phyloP scores from a whole-genome alignment of 2,888 invertebrate species.

The Eupithecia pulchellata region DNA sequence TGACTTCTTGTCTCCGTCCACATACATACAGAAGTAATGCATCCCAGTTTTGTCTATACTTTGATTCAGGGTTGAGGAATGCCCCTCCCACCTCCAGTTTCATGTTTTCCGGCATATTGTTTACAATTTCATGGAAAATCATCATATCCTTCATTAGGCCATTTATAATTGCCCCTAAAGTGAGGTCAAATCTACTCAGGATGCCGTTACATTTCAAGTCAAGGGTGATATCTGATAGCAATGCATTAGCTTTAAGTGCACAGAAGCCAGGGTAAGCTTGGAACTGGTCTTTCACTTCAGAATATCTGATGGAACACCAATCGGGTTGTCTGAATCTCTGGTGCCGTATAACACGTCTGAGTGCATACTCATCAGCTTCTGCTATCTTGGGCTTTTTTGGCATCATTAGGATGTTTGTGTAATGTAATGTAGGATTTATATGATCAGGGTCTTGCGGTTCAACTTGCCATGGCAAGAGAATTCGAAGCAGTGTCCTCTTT shows the following conservation, averaged over 20 bases:
- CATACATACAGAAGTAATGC: not conserved
- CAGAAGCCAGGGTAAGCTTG: constrained; percentile 1
- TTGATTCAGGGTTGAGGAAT: not conserved
- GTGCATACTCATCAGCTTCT: not conserved
- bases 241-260: not conserved
- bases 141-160: not conserved
- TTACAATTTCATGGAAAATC: not conserved
- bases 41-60: not conserved
- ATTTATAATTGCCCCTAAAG: not conserved
- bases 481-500: not conserved
- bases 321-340: not conserved
- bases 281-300: not conserved
- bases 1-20: constrained; percentile 3
- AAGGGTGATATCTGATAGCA: not conserved
- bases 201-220: not conserved
- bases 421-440: not conserved
- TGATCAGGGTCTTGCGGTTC: not conserved
- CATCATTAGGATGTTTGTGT: not conserved
- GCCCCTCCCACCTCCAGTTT: not conserved
- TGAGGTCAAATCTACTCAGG: constrained; percentile 4
- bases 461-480: not conserved
- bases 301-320: not conserved
- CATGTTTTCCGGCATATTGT: not conserved
- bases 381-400: not conserved
- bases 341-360: not conserved